phyloP scores from a whole-genome alignment of 2,113 vertebrate genomes.

The Indicator maculatus region DNA sequence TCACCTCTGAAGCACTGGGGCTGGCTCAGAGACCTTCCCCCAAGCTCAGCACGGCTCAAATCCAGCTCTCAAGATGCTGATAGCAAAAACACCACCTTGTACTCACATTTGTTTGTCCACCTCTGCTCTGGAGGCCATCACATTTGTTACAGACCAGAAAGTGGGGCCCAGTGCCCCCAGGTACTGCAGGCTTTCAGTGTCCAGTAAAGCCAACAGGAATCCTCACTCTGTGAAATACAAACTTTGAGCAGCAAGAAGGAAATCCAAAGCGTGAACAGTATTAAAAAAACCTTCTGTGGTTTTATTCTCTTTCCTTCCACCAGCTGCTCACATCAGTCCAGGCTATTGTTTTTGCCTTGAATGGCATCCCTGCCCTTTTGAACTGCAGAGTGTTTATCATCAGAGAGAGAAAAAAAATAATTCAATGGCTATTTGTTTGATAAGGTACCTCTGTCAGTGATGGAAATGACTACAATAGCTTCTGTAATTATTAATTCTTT shows the following conservation, averaged over 20 bases:
- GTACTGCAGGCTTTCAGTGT: not conserved
- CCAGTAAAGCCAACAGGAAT: not conserved
- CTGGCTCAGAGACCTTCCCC: not conserved
- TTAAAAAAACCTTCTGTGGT: not conserved
- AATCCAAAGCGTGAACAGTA: not conserved
- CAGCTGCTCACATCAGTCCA: not conserved
- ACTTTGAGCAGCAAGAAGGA: slow-evolving; percentile 4
- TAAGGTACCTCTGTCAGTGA: slow-evolving; percentile 3
- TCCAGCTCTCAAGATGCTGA: not conserved
- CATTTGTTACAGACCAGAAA: slow-evolving; percentile 1
- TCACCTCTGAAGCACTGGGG: fast-evolving
- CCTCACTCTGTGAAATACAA: not conserved
- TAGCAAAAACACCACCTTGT: not conserved
- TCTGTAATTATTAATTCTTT: slow-evolving; percentile 35
- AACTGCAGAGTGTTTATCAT: slow-evolving; percentile 20
- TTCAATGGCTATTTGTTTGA: not conserved
- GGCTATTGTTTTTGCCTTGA: slow-evolving; percentile 44
- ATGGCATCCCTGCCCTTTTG: slow-evolving; percentile 23
- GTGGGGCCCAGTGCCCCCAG: not conserved
- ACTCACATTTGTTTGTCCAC: not conserved
- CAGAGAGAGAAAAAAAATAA: not conserved
- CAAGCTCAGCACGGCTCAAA: not conserved
- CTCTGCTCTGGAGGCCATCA: not conserved
- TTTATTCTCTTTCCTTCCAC: slow-evolving; percentile 17
- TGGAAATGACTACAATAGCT: not conserved